These are phyloP conservation scores for Physella acuta DNA, from an alignment of 1,140 invertebrate genomes.

Conservation along the genomic window DNA sequence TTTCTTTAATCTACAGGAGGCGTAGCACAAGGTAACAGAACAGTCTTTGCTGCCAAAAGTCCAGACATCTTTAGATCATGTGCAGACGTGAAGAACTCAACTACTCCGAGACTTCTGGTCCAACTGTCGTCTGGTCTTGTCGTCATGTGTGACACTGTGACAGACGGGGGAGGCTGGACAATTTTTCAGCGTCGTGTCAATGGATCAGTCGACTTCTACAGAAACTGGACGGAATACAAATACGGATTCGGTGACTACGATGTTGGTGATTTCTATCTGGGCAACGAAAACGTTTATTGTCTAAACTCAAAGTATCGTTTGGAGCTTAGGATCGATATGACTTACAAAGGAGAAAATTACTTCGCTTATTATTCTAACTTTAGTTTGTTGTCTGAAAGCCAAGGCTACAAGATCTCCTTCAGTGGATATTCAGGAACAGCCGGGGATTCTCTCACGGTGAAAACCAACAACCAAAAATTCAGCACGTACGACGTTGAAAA, in stretches of 20 bases:
- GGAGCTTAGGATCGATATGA: conserved; percentile 6
- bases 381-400: neutral
- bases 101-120: neutral
- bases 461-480: neutral
- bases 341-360: neutral
- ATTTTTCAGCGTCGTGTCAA: conserved; percentile 75
- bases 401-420: neutral
- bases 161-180: conserved; percentile 5
- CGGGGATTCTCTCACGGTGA: neutral
- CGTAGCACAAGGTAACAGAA: too few relatives aligned
- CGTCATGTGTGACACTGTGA: conserved; percentile 7
- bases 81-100: too few relatives aligned
- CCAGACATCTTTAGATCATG: too few relatives aligned
- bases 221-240: conserved; percentile 90
- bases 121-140: neutral
- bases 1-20: too few relatives aligned
- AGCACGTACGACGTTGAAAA: conserved; percentile 10
- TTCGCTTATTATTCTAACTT: neutral
- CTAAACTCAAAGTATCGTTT: neutral
- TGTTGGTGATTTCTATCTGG: conserved; percentile 62
- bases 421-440: neutral
- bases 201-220: conserved; percentile 79
- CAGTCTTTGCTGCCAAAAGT: too few relatives aligned
- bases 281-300: conserved; percentile 23
- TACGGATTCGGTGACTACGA: conserved; percentile 86